Conservation (phyloP, 2,113 vertebrate genomes). For the Thryonomys swinderianus region DNA sequence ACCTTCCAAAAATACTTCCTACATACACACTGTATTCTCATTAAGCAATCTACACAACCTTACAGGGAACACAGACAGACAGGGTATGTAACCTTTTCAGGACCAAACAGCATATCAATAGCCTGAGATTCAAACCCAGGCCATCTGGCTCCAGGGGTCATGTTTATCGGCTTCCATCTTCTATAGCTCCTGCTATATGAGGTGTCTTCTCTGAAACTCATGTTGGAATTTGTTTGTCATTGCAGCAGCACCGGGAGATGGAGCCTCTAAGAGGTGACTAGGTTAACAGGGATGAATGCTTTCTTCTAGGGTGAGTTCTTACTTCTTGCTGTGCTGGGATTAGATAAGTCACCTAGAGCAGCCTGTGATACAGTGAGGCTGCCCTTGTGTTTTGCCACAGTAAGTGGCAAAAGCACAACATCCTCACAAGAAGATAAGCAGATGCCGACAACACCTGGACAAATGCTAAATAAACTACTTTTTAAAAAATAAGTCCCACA, state of each 20-base stretch:
- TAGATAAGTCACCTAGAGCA: not conserved
- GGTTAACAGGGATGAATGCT: not conserved
- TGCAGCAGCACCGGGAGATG: not conserved
- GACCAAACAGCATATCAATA: not conserved
- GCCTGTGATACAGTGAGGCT: not conserved
- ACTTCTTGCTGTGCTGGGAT: not conserved
- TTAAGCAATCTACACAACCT: not conserved
- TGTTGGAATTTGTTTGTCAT: not conserved
- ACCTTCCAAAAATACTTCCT: not conserved
- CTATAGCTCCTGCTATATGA: not conserved
- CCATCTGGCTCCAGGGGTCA: not conserved
- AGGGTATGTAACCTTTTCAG: not conserved
- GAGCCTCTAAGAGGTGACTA: not conserved
- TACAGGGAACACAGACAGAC: not conserved
- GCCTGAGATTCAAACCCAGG: not conserved
- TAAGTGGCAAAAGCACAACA: not conserved
- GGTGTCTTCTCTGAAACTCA: not conserved
- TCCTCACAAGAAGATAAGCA: not conserved
- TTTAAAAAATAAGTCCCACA: not conserved
- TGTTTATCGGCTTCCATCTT: not conserved
- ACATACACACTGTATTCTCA: not conserved
- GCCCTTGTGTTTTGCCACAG: not conserved
- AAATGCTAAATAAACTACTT: not conserved
- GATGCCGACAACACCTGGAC: not conserved
- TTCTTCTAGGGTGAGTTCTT: not conserved